phyloP scores from a whole-genome alignment of 1,140 invertebrate genomes.

The Drosophila sp. region DNA sequence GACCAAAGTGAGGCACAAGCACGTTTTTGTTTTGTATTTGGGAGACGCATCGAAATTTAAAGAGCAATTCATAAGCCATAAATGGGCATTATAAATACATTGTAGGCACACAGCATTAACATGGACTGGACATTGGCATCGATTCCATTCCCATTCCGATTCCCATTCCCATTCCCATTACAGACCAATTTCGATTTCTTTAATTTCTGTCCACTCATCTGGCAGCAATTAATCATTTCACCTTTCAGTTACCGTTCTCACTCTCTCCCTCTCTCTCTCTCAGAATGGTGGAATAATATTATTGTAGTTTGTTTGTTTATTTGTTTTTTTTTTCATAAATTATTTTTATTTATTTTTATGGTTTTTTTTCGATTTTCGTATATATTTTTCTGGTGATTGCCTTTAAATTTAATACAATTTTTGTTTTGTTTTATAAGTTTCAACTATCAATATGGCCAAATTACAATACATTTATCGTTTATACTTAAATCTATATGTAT shows the following conservation, averaged over 20 bases:
- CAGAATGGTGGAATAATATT: slow-evolving; percentile 48
- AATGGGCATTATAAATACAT: slow-evolving; percentile 76
- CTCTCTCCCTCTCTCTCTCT: slow-evolving; percentile 41
- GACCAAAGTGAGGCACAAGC: slow-evolving; percentile 48
- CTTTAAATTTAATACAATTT: slow-evolving; percentile 77
- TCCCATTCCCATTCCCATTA: slow-evolving; percentile 43
- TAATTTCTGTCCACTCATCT: slow-evolving; percentile 72
- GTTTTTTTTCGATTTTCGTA: slow-evolving; percentile 55
- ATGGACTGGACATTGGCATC: slow-evolving; percentile 24
- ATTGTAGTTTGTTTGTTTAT: slow-evolving; percentile 49
- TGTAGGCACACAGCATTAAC: slow-evolving; percentile 24
- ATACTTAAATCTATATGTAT: slow-evolving; percentile 62
- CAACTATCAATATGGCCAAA: slow-evolving; percentile 83
- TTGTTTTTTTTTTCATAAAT: slow-evolving; percentile 78
- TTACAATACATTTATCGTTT: slow-evolving; percentile 81
- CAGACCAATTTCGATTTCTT: slow-evolving; percentile 21
- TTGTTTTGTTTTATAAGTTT: slow-evolving; percentile 68
- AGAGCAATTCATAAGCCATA: slow-evolving; percentile 77
- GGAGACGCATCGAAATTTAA: slow-evolving; percentile 79
- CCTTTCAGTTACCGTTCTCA: slow-evolving; percentile 70
- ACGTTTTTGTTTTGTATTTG: slow-evolving; percentile 59
- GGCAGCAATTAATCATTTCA: slow-evolving; percentile 64
- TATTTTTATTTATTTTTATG: slow-evolving; percentile 80
- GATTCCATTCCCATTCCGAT: slow-evolving; percentile 28
- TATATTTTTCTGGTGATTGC: slow-evolving; percentile 79